Conservation (phyloP, 2,888 invertebrate genomes). For the Troides oblongomaculatus region DNA sequence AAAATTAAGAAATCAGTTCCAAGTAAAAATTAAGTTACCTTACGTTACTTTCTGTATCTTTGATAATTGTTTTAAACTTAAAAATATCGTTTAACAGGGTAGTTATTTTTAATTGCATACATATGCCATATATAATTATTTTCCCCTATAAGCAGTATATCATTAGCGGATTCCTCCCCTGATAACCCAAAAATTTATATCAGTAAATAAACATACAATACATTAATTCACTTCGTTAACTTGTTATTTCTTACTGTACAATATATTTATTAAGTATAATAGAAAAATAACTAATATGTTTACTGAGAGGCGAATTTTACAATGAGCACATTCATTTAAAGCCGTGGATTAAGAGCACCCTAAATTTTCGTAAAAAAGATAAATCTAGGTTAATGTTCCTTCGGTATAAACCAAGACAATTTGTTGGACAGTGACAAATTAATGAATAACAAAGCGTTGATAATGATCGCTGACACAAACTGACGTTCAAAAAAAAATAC, state of each 20-base stretch:
- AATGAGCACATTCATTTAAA: not conserved
- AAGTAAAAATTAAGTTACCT: too few species aligned
- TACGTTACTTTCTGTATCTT: too few species aligned
- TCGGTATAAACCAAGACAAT: constrained; percentile 55
- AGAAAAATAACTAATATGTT: not conserved
- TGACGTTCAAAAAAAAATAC: constrained; percentile 40
- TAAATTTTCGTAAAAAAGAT: constrained; percentile 29
- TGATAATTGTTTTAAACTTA: too few species aligned
- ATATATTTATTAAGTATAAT: not conserved
- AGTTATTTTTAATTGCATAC: too few species aligned
- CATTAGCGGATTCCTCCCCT: too few species aligned
- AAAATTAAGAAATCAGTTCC: too few species aligned
- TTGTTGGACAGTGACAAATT: constrained; percentile 71
- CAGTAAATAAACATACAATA: too few species aligned
- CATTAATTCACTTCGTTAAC: too few species aligned
- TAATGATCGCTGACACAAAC: constrained; percentile 66
- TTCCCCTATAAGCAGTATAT: too few species aligned
- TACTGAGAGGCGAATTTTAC: not conserved
- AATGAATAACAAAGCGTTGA: constrained; percentile 71
- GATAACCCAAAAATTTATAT: too few species aligned
- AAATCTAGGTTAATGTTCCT: constrained; percentile 27
- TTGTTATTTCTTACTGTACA: not conserved
- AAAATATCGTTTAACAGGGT: too few species aligned
- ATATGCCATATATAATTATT: too few species aligned
- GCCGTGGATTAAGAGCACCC: not conserved